phyloP scores from a whole-genome alignment of 2,113 vertebrate genomes.

The Eudyptes chrysolophus region DNA sequence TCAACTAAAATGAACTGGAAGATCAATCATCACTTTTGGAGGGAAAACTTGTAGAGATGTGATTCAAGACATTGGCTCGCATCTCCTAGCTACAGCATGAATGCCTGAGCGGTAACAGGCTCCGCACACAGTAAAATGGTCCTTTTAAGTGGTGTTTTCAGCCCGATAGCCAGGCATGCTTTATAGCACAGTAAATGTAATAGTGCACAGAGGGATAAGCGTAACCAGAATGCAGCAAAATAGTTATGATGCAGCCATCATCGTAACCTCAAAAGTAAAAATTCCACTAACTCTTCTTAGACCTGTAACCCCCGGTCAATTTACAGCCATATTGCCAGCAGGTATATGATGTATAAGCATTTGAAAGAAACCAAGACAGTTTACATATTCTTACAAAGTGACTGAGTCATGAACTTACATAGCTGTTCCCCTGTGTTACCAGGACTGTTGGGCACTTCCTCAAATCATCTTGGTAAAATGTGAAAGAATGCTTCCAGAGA shows the following conservation, averaged over 20 bases:
- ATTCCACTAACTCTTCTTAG: background rate
- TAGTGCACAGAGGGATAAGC: background rate
- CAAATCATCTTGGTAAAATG: background rate
- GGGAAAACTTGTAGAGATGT: background rate
- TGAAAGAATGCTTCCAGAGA: background rate
- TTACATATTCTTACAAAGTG: background rate
- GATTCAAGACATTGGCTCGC: background rate
- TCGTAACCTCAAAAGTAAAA: background rate
- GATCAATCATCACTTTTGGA: background rate
- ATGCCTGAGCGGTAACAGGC: background rate
- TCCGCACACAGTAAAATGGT: background rate
- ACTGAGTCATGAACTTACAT: background rate
- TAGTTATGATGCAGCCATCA: background rate
- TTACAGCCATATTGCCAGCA: background rate
- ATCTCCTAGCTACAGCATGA: background rate
- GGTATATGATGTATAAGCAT: background rate
- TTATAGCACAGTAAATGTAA: background rate
- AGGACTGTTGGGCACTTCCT: background rate
- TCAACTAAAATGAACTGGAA: background rate
- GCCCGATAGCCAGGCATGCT: background rate
- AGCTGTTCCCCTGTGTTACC: background rate
- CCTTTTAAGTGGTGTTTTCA: background rate
- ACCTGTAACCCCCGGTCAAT: background rate
- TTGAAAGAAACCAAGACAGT: background rate
- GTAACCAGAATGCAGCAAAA: accelerated